phyloP scores from a whole-genome alignment of 2,797 vertebrate genomes.

The Sebastes minor region DNA sequence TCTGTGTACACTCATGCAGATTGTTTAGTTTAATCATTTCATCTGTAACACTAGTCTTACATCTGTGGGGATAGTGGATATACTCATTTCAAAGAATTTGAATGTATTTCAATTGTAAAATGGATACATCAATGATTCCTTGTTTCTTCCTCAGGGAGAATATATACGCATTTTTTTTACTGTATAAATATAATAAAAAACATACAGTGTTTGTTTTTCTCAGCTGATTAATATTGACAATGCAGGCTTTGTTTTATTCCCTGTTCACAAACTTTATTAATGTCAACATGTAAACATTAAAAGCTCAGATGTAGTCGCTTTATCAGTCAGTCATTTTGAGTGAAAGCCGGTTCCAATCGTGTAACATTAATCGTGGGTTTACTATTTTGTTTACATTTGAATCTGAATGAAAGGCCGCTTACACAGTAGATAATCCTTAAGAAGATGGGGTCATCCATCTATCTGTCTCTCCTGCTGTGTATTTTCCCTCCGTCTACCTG shows the following conservation, averaged over 20 bases:
- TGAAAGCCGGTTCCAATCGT: background rate
- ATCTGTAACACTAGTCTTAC: background rate
- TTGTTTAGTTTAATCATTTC: background rate
- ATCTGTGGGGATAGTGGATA: background rate
- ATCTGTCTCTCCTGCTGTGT: background rate
- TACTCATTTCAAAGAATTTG: background rate
- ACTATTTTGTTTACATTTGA: background rate
- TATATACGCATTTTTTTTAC: background rate
- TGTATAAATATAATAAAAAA: background rate
- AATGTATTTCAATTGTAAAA: background rate
- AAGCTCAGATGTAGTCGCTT: background rate
- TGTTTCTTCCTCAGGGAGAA: background rate
- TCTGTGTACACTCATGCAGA: background rate
- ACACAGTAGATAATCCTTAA: conserved; percentile 12
- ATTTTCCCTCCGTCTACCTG: background rate
- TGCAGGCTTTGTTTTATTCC: background rate
- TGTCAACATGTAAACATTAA: background rate
- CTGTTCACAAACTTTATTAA: background rate
- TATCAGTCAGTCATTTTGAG: background rate
- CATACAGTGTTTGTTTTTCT: background rate
- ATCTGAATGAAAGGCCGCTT: conserved; percentile 36
- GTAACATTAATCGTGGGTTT: background rate
- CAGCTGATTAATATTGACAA: background rate
- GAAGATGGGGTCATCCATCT: background rate
- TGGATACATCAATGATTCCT: background rate